A percentile compares a stretch with the other conserved stretches of the same genome.
Evolutionary conservation across 2,113 vertebrate genomes (phyloP).

Genomic region (Laterallus jamaicensis): DNA sequence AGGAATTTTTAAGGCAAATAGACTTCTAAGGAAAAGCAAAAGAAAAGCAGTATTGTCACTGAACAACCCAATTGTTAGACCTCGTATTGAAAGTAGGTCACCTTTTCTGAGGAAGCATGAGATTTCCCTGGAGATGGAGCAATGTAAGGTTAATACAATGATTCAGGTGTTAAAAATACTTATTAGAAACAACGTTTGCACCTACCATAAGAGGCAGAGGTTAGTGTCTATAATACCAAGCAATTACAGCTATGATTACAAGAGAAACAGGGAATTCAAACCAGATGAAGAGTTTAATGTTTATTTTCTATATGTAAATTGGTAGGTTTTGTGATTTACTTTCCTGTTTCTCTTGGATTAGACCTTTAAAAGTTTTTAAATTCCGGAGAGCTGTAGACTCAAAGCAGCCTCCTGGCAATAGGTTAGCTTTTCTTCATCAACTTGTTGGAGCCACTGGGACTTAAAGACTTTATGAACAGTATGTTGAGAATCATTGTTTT

Average conservation of each 20-base stretch:
- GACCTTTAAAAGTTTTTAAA: not conserved
- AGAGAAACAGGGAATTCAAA: not conserved
- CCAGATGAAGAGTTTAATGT: not conserved
- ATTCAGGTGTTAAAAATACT: not conserved
- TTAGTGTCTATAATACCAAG: not conserved
- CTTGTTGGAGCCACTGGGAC: not conserved
- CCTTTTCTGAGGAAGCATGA: not conserved
- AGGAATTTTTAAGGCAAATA: not conserved
- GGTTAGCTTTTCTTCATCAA: not conserved
- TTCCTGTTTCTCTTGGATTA: not conserved
- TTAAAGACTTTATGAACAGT: not conserved
- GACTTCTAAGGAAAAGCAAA: not conserved
- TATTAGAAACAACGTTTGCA: not conserved
- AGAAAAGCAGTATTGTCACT: not conserved
- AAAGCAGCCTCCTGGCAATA: not conserved
- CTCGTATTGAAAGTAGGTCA: not conserved
- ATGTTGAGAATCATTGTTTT: not conserved
- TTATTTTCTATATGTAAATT: not conserved
- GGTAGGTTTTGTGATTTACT: not conserved
- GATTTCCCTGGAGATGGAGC: conserved; percentile 10
- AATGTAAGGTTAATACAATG: not conserved
- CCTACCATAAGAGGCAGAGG: not conserved
- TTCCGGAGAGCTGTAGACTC: not conserved
- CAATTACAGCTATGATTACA: not conserved
- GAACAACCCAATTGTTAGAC: not conserved